phyloP scores from a whole-genome alignment of 2,888 invertebrate species.

The Cacoxenus indagator region DNA sequence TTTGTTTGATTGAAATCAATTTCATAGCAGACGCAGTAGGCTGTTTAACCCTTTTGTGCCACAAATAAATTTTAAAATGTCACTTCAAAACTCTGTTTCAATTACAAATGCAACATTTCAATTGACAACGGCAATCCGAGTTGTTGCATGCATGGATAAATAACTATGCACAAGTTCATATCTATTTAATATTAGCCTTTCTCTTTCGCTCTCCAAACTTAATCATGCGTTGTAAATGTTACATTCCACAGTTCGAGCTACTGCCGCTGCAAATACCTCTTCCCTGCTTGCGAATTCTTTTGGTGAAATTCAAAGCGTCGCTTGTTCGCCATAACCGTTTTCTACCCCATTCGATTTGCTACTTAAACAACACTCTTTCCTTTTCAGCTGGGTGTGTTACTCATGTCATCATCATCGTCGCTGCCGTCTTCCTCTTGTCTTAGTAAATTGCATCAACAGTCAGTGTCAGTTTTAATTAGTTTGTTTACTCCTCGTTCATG shows the following conservation, averaged over 20 bases:
- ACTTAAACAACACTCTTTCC: not conserved
- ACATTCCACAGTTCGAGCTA: not conserved
- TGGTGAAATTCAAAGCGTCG: constrained; percentile 46
- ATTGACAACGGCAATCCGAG: constrained; percentile 46
- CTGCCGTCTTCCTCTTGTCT: constrained; percentile 42
- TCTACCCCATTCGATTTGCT: constrained; percentile 37
- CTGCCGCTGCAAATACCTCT: not conserved
- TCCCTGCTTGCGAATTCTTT: constrained; percentile 43
- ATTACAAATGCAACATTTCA: constrained; percentile 65
- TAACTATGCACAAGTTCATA: not conserved
- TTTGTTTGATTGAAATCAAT: constrained; percentile 14
- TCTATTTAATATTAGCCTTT: not conserved
- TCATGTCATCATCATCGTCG: too few relatives aligned
- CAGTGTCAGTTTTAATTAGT: constrained; percentile 64
- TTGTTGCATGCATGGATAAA: constrained; percentile 25
- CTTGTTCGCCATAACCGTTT: constrained; percentile 17
- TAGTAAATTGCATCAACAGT: constrained; percentile 65
- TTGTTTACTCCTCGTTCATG: constrained; percentile 54
- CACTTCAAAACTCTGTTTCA: constrained; percentile 40
- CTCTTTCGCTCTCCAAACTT: not conserved
- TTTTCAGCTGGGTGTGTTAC: constrained; percentile 17
- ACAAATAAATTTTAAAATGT: constrained; percentile 38
- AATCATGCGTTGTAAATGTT: not conserved
- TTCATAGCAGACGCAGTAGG: not conserved
- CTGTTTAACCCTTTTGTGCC: not conserved